These are phyloP conservation scores for Paratilapia polleni DNA, from an alignment of 2,113 vertebrate genomes.

Conservation along the genomic window DNA sequence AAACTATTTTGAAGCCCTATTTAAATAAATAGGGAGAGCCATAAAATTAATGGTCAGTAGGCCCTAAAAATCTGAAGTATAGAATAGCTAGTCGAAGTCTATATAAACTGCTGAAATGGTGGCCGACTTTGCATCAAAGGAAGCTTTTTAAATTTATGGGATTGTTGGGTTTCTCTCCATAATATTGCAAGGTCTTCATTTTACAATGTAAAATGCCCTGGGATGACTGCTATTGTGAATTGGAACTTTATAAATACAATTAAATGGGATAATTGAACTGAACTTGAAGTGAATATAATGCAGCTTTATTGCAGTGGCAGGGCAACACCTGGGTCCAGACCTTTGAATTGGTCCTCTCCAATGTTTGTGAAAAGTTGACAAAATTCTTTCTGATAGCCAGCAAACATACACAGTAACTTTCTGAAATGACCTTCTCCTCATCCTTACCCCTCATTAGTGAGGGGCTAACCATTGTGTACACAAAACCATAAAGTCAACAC, in stretches of 20 bases:
- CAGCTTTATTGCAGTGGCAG: neutral
- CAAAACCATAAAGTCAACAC: conserved; percentile 64
- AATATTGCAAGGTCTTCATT: neutral
- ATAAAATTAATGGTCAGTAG: too few relatives aligned
- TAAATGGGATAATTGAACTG: neutral
- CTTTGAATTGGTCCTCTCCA: neutral
- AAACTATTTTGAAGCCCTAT: too few relatives aligned
- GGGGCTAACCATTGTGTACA: conserved; percentile 39
- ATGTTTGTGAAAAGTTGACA: neutral
- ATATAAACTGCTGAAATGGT: too few relatives aligned
- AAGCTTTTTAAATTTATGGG: too few relatives aligned
- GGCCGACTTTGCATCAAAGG: too few relatives aligned
- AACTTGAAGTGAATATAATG: neutral
- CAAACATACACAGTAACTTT: neutral
- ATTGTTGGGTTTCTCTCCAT: neutral
- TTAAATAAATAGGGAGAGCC: too few relatives aligned
- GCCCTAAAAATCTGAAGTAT: too few relatives aligned
- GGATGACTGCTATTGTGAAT: neutral
- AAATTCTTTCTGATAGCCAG: neutral
- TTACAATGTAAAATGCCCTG: neutral
- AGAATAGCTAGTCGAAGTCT: too few relatives aligned
- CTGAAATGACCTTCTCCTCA: conserved; percentile 8
- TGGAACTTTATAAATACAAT: neutral
- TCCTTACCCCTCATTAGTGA: conserved; percentile 20
- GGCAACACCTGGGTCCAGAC: neutral